Percentiles rank a stretch among this genome's conserved stretches.
These are phyloP conservation scores for Nesospiza acunhae DNA, from an alignment of 2,113 vertebrate genomes.

Conservation along the genomic window DNA sequence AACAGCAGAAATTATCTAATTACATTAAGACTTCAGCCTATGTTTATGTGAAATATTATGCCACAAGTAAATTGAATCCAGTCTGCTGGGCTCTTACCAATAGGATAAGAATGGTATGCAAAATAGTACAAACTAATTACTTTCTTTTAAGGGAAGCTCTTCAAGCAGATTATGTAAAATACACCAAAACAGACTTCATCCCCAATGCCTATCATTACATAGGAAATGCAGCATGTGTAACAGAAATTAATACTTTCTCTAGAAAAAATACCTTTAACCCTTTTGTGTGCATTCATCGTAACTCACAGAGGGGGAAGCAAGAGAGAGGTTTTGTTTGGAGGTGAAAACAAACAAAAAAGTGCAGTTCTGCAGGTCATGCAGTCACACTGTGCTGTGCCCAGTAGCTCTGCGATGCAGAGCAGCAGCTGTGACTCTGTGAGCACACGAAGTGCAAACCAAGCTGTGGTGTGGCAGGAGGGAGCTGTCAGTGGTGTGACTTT, in stretches of 20 bases:
- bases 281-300: not conserved
- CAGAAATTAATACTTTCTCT: not conserved
- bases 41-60: slow-evolving; percentile 8
- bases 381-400: not conserved
- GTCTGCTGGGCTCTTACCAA: not conserved
- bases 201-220: not conserved
- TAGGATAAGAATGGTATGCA: not conserved
- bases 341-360: not conserved
- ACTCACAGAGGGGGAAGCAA: not conserved
- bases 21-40: not conserved
- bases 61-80: not conserved
- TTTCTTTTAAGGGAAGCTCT: not conserved
- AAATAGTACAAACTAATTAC: not conserved
- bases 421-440: not conserved
- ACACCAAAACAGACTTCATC: not conserved
- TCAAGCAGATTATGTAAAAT: not conserved
- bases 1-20: slow-evolving; percentile 15
- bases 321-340: not conserved
- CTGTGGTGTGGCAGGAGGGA: not conserved
- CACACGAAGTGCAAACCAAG: not conserved
- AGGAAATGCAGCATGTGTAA: not conserved
- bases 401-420: not conserved
- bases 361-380: not conserved
- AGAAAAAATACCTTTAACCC: not conserved
- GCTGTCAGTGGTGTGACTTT: not conserved